These are phyloP conservation scores for Mizuhopecten yessoensis DNA, from an alignment of 1,140 invertebrate species.

Conservation along the genomic window DNA sequence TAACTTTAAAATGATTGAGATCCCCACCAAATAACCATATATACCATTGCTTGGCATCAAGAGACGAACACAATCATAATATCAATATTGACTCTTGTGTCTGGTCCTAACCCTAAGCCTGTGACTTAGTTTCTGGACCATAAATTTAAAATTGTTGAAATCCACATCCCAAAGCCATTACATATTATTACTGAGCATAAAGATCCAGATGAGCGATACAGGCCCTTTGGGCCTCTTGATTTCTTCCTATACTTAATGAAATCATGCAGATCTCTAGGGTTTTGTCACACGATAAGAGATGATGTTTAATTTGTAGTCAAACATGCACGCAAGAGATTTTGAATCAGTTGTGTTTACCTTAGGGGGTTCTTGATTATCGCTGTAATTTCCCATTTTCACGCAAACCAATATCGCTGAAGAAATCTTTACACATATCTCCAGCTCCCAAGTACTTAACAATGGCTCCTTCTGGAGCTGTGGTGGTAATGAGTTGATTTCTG, in stretches of 20 bases:
- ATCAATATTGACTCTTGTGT: too few relatives aligned
- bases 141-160: too few relatives aligned
- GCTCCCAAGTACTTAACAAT: not conserved
- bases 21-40: too few relatives aligned
- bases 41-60: too few relatives aligned
- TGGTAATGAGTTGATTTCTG: not conserved
- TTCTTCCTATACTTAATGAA: not conserved
- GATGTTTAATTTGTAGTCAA: not conserved
- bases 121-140: too few relatives aligned
- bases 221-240: too few relatives aligned
- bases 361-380: not conserved
- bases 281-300: not conserved
- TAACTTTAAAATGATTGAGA: too few relatives aligned
- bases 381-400: conserved; percentile 1
- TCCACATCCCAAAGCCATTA: too few relatives aligned
- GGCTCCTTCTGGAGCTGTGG: not conserved
- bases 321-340: not conserved
- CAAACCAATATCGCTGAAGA: not conserved
- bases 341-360: not conserved
- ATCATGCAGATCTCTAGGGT: not conserved
- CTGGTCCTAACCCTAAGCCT: too few relatives aligned
- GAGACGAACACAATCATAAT: too few relatives aligned
- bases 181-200: too few relatives aligned
- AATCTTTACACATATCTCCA: not conserved
- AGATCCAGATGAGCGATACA: too few relatives aligned